phyloP scores from a whole-genome alignment of 2,797 vertebrate species.

The Chelidonichthys spinosus region DNA sequence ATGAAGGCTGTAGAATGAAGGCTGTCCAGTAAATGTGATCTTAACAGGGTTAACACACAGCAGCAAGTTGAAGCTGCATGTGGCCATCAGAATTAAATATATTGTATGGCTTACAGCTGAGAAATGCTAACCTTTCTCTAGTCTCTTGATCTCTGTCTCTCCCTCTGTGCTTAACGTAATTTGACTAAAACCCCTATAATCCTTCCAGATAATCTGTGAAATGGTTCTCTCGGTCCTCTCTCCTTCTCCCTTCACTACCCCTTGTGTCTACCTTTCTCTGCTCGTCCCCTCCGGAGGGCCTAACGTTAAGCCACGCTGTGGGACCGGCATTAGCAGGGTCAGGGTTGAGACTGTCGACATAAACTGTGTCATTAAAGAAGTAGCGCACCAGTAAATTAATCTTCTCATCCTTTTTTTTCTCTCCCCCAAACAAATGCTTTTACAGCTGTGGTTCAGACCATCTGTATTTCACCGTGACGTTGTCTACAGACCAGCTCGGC shows the following conservation, averaged over 20 bases:
- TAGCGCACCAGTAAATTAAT: constrained; percentile 82
- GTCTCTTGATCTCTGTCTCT: constrained; percentile 85
- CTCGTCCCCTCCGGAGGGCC: constrained; percentile 63
- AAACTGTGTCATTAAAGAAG: constrained; percentile 83
- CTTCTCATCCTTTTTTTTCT: constrained; percentile 75
- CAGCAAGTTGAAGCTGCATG: constrained; percentile 59
- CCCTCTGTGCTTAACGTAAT: constrained; percentile 87
- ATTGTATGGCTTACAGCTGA: constrained; percentile 86
- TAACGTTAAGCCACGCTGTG: constrained; percentile 65
- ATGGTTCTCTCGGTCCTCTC: constrained; percentile 82
- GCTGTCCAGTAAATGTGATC: constrained; percentile 6
- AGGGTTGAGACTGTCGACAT: constrained; percentile 68
- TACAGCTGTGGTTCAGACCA: constrained; percentile 60
- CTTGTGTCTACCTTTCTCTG: constrained; percentile 81
- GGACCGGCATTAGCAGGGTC: constrained; percentile 73
- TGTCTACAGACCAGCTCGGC: constrained; percentile 26
- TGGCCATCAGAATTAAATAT: constrained; percentile 83
- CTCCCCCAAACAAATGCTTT: constrained; percentile 80
- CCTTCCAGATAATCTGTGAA: constrained; percentile 88
- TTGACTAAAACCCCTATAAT: constrained; percentile 88
- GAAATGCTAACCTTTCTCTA: constrained; percentile 84
- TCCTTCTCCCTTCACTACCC: constrained; percentile 77
- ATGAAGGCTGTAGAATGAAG: constrained; percentile 12
- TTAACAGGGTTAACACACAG: constrained; percentile 27
- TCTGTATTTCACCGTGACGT: constrained; percentile 68